Base-by-base conservation (phyloP, 53 echinoderm and acorn worm species). In the Mesocentrotus franciscanus region DNA sequence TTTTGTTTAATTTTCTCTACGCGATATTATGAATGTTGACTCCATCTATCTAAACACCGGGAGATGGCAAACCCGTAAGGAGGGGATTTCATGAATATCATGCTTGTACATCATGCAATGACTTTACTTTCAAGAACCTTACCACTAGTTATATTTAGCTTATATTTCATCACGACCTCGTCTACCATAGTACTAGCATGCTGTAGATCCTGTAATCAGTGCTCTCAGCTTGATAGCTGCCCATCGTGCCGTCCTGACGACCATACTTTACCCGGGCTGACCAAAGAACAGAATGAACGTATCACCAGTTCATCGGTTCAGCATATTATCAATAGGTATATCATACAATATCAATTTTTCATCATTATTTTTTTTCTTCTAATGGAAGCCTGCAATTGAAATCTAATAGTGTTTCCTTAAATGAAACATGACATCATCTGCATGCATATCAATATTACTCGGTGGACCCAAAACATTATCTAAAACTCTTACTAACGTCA, bases 191-290 rank as follows among this genome's bases (percentile, higher is more conserved):
- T 90, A 36, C 58, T 27, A 27, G 90, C 90, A 11, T 90, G 90
- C 49, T 90, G 90, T 61, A 24, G 90, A 7, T 90, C 90, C 0
- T 90, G 90, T 90, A 29, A 61, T 30, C 90, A 1, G 30, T 90
- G 90, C 90, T 90, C 61, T 33, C 59, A 30, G 90, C 27, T 59
- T 3, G 60, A 90, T 59, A 58, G 60, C 59, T 90, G 90, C 29
- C 90, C 61, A 3, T 90, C 90, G 12, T 90, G 90, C 30, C 59
- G 30, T 10, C 4, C 58, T 13, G 22, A 9, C 11, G 90, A 81
- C 22, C 81, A 36, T 9, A 39, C 36, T 7, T 81, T 81, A 81
- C 81, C 81, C 1, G 81, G 42, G 36, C 35, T 81, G 3, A 81
- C 81, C 2, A 36, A 0, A 42, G 81, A 81, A 36, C 81, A 81